Evolutionary conservation across 2,113 vertebrate genomes (phyloP), one percentile per base, ranked within the genome.

Genomic region (Arothron firmamentum): DNA sequence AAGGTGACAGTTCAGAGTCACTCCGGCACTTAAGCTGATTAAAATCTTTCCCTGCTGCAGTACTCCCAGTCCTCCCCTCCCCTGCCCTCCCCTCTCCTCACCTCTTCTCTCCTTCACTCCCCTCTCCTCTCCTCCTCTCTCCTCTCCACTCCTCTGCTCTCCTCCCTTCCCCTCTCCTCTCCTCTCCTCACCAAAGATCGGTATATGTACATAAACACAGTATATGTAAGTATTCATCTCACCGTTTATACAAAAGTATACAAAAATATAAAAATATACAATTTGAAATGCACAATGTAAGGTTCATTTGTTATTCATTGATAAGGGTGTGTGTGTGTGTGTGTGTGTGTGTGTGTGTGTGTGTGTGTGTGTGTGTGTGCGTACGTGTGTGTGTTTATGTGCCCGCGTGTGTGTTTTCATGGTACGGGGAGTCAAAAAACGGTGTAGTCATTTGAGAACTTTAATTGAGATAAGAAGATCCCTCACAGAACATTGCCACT

Each of bases 11-110:
- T 59, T 77, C 70, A 61, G 52, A 69, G 64, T 62, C 38, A 20
- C 28, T 31, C 28, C 74, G 65, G 75, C 82, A 84, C 78, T 81
- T 81, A 72, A 52, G 16, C 50, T 84, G 76, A 84, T 84, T 79
- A 84, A 62, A 81, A 67, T 67, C 55, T 64, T 46, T 64, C 48
- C 61, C 47, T 42, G 14, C 67, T 79, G 64, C 82, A 75, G 56
- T 72, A 15, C 50, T 56, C 60, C 48, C 17, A 52, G 52, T 42
- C 46, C 31, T 50, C 34, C 5, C 50, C 18, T 11, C 18, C 3
- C 13, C 48, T 50, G 7, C 17, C 11, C 10, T 48, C 48, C 25
- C 19, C 48, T 56, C 42, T 10, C 14, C 20, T 25, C 50, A 4
- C 16, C 43, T 12, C 17, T n/a, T 8, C 15, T 7, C 46, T 47